Percentiles rank a stretch among this genome's conserved stretches.
phyloP scores from a whole-genome alignment of 2,888 invertebrate genomes.

The Sylvicola cinctus region DNA sequence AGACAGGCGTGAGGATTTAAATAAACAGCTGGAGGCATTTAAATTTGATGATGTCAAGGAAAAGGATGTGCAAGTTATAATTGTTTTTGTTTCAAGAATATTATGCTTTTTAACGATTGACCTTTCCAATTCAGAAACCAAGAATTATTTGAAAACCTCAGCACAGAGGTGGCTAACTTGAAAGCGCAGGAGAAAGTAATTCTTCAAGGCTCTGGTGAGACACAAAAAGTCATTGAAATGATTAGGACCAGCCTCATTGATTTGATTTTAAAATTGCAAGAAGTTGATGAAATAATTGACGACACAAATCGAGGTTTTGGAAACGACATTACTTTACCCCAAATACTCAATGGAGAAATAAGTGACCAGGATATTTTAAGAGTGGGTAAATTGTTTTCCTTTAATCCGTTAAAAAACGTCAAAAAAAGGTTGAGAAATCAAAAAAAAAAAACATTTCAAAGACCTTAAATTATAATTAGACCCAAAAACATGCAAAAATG shows the following conservation, averaged over 20 bases:
- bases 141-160: slow-evolving; percentile 43
- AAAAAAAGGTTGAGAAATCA: too few relatives aligned
- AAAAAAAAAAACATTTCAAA: too few relatives aligned
- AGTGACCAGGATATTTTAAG: too few relatives aligned
- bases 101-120: not conserved
- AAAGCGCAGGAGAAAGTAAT: slow-evolving; percentile 23
- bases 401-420: too few relatives aligned
- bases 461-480: too few relatives aligned
- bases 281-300: slow-evolving; percentile 19
- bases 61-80: slow-evolving; percentile 45
- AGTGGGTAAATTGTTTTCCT: too few relatives aligned
- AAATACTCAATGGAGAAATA: too few relatives aligned
- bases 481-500: too few relatives aligned
- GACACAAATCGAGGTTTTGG: not conserved
- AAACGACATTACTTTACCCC: too few relatives aligned
- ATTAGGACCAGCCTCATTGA: slow-evolving; percentile 22
- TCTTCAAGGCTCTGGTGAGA: slow-evolving; percentile 19
- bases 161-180: slow-evolving; percentile 34
- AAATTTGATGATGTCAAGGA: slow-evolving; percentile 65
- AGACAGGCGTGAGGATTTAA: slow-evolving; percentile 38
- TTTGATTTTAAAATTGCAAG: slow-evolving; percentile 24
- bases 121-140: slow-evolving; percentile 35
- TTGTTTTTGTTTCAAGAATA: slow-evolving; percentile 3
- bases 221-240: slow-evolving; percentile 17
- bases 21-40: slow-evolving; percentile 48